phyloP scores from a whole-genome alignment of 1,140 invertebrate genomes.

The Aphelenchoides besseyi region DNA sequence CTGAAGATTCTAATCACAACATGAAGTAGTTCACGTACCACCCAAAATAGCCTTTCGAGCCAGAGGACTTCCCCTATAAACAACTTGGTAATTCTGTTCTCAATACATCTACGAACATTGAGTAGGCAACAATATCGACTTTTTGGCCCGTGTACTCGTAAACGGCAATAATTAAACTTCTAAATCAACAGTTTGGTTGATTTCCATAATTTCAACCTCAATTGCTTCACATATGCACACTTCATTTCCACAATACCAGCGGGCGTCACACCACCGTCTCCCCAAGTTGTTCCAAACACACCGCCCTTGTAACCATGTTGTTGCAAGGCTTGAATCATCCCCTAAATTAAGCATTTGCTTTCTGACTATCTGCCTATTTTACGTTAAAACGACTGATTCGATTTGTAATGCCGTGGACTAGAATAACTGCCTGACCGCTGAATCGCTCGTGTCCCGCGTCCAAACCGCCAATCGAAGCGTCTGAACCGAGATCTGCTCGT shows the following conservation, averaged over 20 bases:
- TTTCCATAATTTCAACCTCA: constrained; percentile 8
- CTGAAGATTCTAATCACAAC: too few relatives aligned
- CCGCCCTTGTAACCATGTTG: constrained; percentile 39
- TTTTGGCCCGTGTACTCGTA: constrained; percentile 47
- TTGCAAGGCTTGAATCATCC: constrained; percentile 31
- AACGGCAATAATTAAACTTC: constrained; percentile 51
- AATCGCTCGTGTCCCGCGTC: background rate
- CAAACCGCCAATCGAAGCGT: constrained; percentile 47
- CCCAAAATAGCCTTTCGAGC: constrained; percentile 38
- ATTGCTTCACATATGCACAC: constrained; percentile 33
- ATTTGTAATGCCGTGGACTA: constrained; percentile 52
- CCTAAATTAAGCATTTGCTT: constrained; percentile 34
- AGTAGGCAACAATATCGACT: constrained; percentile 48
- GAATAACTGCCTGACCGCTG: constrained; percentile 30
- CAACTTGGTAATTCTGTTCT: too few relatives aligned
- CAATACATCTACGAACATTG: too few relatives aligned
- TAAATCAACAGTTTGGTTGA: constrained; percentile 10
- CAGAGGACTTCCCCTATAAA: constrained; percentile 42
- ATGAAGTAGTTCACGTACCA: too few relatives aligned
- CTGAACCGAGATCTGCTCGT: constrained; percentile 37
- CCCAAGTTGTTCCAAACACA: constrained; percentile 50
- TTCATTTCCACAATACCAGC: constrained; percentile 50
- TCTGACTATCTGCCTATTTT: too few relatives aligned
- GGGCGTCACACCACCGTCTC: constrained; percentile 43
- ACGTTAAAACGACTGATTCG: constrained; percentile 44